phyloP scores from a whole-genome alignment of 2,797 vertebrate species.

The Sebastes iracundus region DNA sequence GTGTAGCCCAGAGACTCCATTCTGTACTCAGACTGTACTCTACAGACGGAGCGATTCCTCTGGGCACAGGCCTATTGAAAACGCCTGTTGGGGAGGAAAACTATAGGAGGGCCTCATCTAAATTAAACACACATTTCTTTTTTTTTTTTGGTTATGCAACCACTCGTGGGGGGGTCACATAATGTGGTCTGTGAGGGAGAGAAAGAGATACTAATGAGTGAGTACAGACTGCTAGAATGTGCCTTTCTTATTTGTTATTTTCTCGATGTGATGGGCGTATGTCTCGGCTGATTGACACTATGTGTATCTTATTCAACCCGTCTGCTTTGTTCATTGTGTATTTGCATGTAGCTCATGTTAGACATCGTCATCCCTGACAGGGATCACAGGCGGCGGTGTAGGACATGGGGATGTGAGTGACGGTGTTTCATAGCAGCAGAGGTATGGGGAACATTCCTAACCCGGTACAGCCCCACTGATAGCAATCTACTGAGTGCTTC shows the following conservation, averaged over 20 bases:
- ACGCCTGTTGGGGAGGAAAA: conserved; percentile 31
- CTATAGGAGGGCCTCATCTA: conserved; percentile 37
- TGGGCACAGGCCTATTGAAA: conserved; percentile 42
- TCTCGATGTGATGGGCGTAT: not conserved
- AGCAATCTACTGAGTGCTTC: conserved; percentile 52
- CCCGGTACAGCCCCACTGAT: conserved; percentile 31
- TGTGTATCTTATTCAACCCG: not conserved
- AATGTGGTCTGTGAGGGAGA: conserved; percentile 3
- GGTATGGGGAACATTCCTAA: conserved; percentile 58
- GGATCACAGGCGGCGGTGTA: conserved; percentile 14
- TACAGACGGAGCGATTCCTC: conserved; percentile 48
- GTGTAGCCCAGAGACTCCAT: conserved; percentile 45
- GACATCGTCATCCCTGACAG: not conserved
- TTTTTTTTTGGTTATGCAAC: conserved; percentile 38
- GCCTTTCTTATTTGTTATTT: not conserved
- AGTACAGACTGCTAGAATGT: not conserved
- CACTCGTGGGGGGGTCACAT: not conserved
- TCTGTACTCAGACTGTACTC: conserved; percentile 22
- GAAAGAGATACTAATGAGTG: not conserved
- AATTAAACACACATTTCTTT: conserved; percentile 65
- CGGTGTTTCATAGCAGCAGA: conserved; percentile 31
- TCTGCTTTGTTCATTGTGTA: conserved; percentile 11
- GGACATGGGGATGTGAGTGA: conserved; percentile 18
- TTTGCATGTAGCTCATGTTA: conserved; percentile 4
- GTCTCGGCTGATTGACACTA: not conserved